Percentiles rank a stretch among this genome's conserved stretches.
These are phyloP conservation scores for Uloborus diversus DNA, from an alignment of 1,140 invertebrate species.

Conservation along the genomic window DNA sequence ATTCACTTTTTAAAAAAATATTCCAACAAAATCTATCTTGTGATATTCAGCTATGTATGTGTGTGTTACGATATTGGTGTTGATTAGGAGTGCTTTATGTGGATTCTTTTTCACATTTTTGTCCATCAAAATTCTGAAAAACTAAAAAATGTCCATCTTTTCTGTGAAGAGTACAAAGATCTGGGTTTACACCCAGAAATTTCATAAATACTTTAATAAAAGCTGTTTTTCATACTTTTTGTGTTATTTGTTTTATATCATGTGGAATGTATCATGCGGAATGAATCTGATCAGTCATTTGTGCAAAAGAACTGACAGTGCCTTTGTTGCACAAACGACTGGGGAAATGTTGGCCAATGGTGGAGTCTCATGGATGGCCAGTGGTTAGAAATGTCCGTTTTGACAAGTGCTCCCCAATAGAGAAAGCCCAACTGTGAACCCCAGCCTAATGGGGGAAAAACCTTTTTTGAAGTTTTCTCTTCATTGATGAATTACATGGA, in stretches of 20 bases:
- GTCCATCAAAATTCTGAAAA: conserved; percentile 7
- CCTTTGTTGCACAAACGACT: not conserved
- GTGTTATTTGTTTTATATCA: not conserved
- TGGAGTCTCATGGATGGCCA: too few relatives aligned
- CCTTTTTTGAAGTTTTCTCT: too few relatives aligned
- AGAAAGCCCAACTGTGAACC: too few relatives aligned
- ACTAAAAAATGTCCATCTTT: conserved; percentile 43
- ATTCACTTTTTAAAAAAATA: too few relatives aligned
- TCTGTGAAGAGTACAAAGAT: conserved; percentile 50
- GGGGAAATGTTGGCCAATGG: too few relatives aligned
- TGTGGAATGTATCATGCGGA: not conserved
- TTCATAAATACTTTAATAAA: conserved; percentile 51
- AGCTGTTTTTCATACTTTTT: conserved; percentile 31
- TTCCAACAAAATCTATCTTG: conserved; percentile 13
- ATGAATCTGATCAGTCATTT: too few relatives aligned
- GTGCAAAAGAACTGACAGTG: not conserved
- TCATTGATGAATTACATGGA: too few relatives aligned
- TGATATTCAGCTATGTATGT: not conserved
- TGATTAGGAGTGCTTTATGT: conserved; percentile 1
- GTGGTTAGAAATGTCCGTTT: too few relatives aligned
- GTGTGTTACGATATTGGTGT: not conserved
- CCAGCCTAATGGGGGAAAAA: too few relatives aligned
- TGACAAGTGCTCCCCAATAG: too few relatives aligned
- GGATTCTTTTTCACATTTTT: not conserved
- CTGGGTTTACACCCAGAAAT: conserved; percentile 42